Evolutionary conservation across 2,888 invertebrate species (phyloP).

Genomic region (Xylota sylvarum): DNA sequence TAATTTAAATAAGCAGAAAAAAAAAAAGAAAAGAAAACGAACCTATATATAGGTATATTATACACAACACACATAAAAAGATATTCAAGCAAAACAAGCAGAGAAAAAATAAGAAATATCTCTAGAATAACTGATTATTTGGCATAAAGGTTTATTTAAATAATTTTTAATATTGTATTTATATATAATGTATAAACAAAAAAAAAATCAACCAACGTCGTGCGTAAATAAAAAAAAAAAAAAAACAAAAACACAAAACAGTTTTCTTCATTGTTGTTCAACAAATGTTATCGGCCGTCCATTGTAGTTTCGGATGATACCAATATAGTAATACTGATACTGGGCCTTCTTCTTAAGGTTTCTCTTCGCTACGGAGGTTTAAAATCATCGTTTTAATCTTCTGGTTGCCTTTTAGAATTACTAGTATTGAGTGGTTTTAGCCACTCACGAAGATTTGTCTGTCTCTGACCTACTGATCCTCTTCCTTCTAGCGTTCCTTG

Average conservation of each 20-base stretch:
- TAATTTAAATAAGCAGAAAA: slow-evolving; percentile 66
- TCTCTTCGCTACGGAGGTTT: no score
- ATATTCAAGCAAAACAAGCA: slow-evolving; percentile 28
- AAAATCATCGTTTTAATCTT: no score
- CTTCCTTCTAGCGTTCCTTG: no score
- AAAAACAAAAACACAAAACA: slow-evolving; percentile 33
- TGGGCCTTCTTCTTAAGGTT: no score
- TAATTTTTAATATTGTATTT: slow-evolving; percentile 77
- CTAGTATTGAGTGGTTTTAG: no score
- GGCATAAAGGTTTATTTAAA: slow-evolving; percentile 73
- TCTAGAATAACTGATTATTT: slow-evolving; percentile 65
- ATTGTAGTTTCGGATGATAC: no score
- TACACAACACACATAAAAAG: slow-evolving; percentile 26
- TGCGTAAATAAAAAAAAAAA: slow-evolving; percentile 64
- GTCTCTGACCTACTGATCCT: no score
- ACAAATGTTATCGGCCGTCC: no score
- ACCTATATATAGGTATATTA: slow-evolving; percentile 24
- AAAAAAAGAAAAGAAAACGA: slow-evolving; percentile 6
- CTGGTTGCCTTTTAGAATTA: no score
- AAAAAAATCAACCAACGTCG: slow-evolving; percentile 59
- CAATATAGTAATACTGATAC: no score
- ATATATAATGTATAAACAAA: slow-evolving; percentile 64
- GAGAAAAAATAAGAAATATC: slow-evolving; percentile 47
- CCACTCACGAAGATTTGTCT: no score
- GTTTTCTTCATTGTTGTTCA: slow-evolving; percentile 18